These are phyloP conservation scores for Heterotilapia buettikoferi DNA, from an alignment of 2,113 vertebrate species.

Conservation along the genomic window DNA sequence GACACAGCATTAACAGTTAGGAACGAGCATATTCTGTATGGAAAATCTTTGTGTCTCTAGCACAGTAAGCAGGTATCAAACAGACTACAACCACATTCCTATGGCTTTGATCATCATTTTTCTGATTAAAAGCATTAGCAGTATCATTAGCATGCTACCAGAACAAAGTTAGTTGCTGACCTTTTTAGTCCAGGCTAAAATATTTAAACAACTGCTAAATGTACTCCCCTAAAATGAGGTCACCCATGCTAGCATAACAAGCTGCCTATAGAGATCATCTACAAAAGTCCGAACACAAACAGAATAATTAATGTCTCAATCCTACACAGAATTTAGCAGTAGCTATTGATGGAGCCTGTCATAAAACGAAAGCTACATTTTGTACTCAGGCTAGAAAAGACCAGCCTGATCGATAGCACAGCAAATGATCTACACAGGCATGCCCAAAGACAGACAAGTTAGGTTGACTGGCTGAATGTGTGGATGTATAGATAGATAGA, in stretches of 20 bases:
- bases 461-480: not conserved
- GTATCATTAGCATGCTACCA: not conserved
- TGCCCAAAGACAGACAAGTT: rapidly evolving
- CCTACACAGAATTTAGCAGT: rapidly evolving
- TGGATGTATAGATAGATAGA: not conserved
- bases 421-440: rapidly evolving
- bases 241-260: not conserved
- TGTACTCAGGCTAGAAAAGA: not conserved
- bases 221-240: not conserved
- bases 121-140: not conserved
- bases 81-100: not conserved
- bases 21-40: not conserved
- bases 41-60: too few relatives aligned
- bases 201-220: not conserved
- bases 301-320: not conserved
- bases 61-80: not conserved
- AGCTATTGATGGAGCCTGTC: rapidly evolving
- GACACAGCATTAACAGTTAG: not conserved
- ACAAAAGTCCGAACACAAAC: not conserved
- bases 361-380: rapidly evolving
- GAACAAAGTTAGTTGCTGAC: not conserved
- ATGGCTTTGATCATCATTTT: not conserved
- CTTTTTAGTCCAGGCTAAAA: not conserved
- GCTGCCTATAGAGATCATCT: not conserved
- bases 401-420: not conserved